Base-by-base conservation (phyloP, 2,888 invertebrate genomes). In the Sphaerophoria taeniata region DNA sequence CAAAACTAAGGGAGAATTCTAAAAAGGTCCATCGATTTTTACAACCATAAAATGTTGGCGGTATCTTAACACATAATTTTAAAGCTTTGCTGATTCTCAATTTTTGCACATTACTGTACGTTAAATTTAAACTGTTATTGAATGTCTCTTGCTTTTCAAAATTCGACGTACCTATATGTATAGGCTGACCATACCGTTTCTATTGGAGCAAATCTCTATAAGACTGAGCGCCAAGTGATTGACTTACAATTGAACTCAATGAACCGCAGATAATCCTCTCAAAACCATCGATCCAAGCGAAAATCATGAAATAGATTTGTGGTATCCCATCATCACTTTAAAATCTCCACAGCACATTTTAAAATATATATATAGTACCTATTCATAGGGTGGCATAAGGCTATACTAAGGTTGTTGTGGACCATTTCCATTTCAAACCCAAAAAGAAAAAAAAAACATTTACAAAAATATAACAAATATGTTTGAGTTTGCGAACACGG, bases 211-310 rank as follows among this genome's bases (percentile, higher is more conserved):
- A 0, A 3, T 31, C 70, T 71, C 74, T 71, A n/a, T n/a, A n/a
- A 47, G 67, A 49, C 55, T 51, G 53, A 74, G 70, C 75, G 80
- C 75, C 75, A 75, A 75, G 71, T 80, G 80, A 85, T 85, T 85
- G 84, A 85, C 84, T 81, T 85, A 80, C 85, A 85, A 85, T 85
- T 85, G 85, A 69, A 63, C 72, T 76, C 85, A 85, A 76, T 85
- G 85, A 85, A 81, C 85, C 81, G n/a, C n/a, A 85, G 70, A 85
- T 85, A 85, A 85, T 85, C 85, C 85, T 85, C 76, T 85, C 73
- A 85, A 56, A 81, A 61, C 85, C 81, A 85, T 73, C 69, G 85
- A 85, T 45, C 76, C 69, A 72, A 81, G 72, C 67, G 81, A 85
- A 58, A 76, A 81, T 80, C 81, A 81, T 72, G 79, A 85, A 85